Conservation (phyloP, 92 coral and sea anemone species). For the Ricordea florida region DNA sequence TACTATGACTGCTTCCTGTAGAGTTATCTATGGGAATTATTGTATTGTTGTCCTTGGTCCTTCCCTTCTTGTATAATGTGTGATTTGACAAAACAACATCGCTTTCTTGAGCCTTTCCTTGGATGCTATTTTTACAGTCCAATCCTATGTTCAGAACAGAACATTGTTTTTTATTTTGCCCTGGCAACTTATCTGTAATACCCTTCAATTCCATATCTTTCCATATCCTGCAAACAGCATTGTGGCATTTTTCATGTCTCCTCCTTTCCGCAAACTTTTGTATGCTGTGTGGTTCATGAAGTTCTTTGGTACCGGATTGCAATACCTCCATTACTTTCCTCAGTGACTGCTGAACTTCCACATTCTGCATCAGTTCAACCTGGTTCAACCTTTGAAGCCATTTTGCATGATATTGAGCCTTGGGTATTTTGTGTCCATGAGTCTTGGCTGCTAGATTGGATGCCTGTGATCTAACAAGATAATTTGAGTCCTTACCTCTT, state of each 20-base stretch:
- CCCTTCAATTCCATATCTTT: not conserved
- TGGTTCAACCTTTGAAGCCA: slow-evolving; percentile 63
- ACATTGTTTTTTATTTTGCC: not conserved
- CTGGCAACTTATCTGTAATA: not conserved
- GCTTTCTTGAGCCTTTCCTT: too few species aligned
- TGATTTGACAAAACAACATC: too few species aligned
- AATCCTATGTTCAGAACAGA: too few species aligned
- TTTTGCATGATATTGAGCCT: not conserved
- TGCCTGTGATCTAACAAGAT: slow-evolving; percentile 53
- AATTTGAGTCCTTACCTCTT: slow-evolving; percentile 41
- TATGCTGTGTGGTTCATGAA: slow-evolving; percentile 47
- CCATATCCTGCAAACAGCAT: slow-evolving; percentile 39
- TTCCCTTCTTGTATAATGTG: too few species aligned
- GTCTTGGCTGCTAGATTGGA: slow-evolving; percentile 1
- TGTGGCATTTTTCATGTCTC: slow-evolving; percentile 32
- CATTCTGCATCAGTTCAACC: slow-evolving; percentile 70
- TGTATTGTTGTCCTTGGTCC: too few species aligned
- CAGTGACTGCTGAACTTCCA: slow-evolving; percentile 70
- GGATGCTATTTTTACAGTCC: too few species aligned
- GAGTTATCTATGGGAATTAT: too few species aligned
- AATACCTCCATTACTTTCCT: slow-evolving; percentile 36
- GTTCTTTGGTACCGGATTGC: not conserved
- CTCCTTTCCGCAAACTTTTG: slow-evolving; percentile 16
- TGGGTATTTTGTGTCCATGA: slow-evolving; percentile 15
- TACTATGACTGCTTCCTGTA: too few species aligned